phyloP scores from a whole-genome alignment of 2,888 invertebrate genomes.

The Philaethria dido region DNA sequence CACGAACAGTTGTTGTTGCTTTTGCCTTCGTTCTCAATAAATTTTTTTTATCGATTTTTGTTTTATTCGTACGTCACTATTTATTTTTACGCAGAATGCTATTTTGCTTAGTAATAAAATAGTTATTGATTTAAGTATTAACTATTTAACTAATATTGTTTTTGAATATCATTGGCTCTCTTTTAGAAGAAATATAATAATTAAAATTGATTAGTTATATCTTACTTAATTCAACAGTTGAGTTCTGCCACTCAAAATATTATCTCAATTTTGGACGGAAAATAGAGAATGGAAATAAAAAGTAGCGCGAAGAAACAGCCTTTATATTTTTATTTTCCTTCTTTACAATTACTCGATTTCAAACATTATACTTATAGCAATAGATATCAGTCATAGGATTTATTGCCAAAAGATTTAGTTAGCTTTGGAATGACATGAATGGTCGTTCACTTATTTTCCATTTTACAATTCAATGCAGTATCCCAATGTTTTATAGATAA shows the following conservation, averaged over 20 bases:
- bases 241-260: no score
- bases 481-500: slow-evolving; percentile 41
- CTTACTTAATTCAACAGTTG: no score
- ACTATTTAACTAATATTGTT: no score
- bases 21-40: slow-evolving; percentile 35
- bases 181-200: no score
- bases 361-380: neutral
- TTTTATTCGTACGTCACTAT: neutral
- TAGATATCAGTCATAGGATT: slow-evolving; percentile 5
- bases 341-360: neutral
- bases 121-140: no score
- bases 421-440: slow-evolving; percentile 13
- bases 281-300: no score
- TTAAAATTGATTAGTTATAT: no score
- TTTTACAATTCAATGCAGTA: slow-evolving; percentile 42
- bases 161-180: no score
- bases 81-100: neutral
- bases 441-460: slow-evolving; percentile 39
- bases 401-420: slow-evolving; percentile 18
- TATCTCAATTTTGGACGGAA: no score
- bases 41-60: neutral
- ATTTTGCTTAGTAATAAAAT: neutral
- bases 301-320: no score
- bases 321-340: neutral
- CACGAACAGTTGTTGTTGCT: slow-evolving; percentile 52